phyloP scores from a whole-genome alignment of 2,888 invertebrate species.

The Aquatica leii region DNA sequence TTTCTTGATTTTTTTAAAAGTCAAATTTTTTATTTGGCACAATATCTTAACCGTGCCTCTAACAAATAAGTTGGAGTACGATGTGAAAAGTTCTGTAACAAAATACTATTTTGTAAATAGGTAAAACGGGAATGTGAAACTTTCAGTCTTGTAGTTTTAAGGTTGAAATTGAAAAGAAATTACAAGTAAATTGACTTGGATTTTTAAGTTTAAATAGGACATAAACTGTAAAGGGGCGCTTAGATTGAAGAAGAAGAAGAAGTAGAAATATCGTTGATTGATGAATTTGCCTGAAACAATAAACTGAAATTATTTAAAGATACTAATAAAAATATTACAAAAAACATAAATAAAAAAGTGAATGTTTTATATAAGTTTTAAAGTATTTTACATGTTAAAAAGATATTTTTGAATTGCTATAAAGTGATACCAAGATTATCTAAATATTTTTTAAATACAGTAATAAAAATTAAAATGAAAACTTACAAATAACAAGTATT shows the following conservation, averaged over 20 bases:
- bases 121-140: constrained; percentile 21
- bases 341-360: neutral
- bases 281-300: neutral
- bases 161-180: constrained; percentile 19
- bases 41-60: constrained; percentile 4
- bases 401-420: no score
- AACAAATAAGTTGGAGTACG: neutral
- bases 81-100: constrained; percentile 20
- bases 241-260: no score
- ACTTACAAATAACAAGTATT: no score
- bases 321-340: neutral
- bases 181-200: constrained; percentile 20
- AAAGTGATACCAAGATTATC: no score
- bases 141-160: constrained; percentile 31
- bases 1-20: neutral
- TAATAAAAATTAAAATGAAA: no score
- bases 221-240: no score
- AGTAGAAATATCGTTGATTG: neutral
- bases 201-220: neutral
- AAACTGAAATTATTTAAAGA: neutral
- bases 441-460: no score
- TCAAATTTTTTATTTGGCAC: constrained; percentile 11
- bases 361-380: no score
- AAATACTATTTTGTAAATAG: constrained; percentile 19
- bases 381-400: no score